Base-by-base conservation (phyloP, 2,113 vertebrate genomes). In the Chloropsis hardwickii region DNA sequence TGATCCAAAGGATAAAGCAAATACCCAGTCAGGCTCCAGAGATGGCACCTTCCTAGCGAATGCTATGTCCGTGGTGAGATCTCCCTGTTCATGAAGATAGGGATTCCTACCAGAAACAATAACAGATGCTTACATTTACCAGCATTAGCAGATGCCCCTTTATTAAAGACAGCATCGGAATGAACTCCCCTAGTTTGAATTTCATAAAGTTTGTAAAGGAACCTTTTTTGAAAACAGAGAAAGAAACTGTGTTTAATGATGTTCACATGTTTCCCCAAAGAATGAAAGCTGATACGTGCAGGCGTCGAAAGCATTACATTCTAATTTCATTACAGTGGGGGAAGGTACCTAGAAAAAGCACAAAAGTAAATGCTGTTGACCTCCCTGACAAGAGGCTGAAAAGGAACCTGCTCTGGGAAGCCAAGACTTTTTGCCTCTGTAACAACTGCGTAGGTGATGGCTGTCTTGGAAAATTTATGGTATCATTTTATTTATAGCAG, bases 401-500 rank as follows among this genome's bases (percentile, higher is more conserved):
- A 86, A 94, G 91, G 78, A 96, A 94, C 95, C 87, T 77, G 67
- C 60, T 94, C 79, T 72, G 71, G 70, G 81, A 96, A 96, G 74
- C 71, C 92, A 89, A n/a, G 86, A 67, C 42, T 88, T 95, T 97
- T 54, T 90, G 58, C 39, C 83, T 96, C 88, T 90, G 35, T 37
- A 84, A 89, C 82, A 89, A 88, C 84, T 67, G 90, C 44, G 60
- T 78, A 71, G 58, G 65, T 54, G 65, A 95, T 82, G 37, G 56
- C 67, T 95, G 90, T 90, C 97, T 93, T 94, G 81, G 67, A 97
- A 98, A 97, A 97, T 97, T 94, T 94, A 96, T 94, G 62, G 91
- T 94, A 95, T 97, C 67, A 51, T 94, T 98, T 98, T 98, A 98
- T 97, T 98, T 98, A 90, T 95, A 97, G 97, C 97, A 98, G 97